Evolutionary conservation across 2,113 vertebrate genomes (phyloP), one percentile per base, ranked within the genome.

Genomic region (Delphinapterus leucas): DNA sequence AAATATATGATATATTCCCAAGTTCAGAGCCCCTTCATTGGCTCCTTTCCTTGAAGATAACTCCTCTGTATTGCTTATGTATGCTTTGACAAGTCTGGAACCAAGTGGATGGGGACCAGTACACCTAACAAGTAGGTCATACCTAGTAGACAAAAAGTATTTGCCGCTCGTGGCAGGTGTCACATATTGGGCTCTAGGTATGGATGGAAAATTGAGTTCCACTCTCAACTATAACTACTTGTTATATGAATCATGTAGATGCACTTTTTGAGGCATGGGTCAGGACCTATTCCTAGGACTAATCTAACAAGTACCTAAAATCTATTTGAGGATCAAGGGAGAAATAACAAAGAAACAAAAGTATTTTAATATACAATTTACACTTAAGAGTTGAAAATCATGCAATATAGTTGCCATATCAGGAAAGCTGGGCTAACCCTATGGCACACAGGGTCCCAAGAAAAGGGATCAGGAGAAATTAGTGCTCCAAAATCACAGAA

Each of bases 51-150:
- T 68, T 14, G 5, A 61, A 28, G n/a, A 70, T 10, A 33, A 47
- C 0, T 17, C 17, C 13, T 44, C 28, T 3, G 17, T 63, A 4
- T 71, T 3, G 10, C 3, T 20, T 25, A 12, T 8, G 8, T 31
- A 33, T 31, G 26, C 23, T 53, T 79, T 6, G 1, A 1, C 13
- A 44, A 63, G 2, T 68, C 73, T 87, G 36, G 10, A 94, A 53
- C 10, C 15, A 85, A 76, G 12, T 36, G 3, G 36, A n/a, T 38
- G 25, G 18, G 1, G 5, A 70, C 3, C 8, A 67, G 5, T 21
- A n/a, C 17, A 41, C 90, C 33, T 26, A 10, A 68, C 11, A 79
- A 36, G 21, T 47, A 2, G 6, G 17, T 68, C 44, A 58, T 7
- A 14, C 18, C 12, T 65, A 44, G 23, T 55, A 91, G 8, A 80